Base-by-base conservation (phyloP, 2,113 vertebrate species). In the Melanostigma gelatinosum region DNA sequence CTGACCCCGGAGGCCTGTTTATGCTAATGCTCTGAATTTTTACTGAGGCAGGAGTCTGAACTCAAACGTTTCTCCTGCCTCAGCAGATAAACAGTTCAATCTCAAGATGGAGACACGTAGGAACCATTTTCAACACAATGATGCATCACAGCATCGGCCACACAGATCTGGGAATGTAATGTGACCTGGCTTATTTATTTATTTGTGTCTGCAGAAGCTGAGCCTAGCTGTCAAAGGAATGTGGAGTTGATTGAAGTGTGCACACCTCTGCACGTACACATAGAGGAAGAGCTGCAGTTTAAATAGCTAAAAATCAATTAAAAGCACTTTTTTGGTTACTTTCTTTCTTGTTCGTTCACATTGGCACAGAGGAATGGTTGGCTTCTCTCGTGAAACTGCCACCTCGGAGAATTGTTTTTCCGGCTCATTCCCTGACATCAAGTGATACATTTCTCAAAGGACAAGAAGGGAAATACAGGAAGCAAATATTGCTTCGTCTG, bases 401-500 rank as follows among this genome's bases (percentile, higher is more conserved):
- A 75, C 73, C 46, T 79, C 50, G 16, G 79, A 58, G 68, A 82
- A 72, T 40, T 42, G 34, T 32, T 65, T 85, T 76, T 79, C 57
- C 69, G 70, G 34, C 82, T 81, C 50, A 38, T 54, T 76, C 80
- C 0, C 52, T 20, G 38, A 42, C 77, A 82, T 73, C 20, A 70
- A 85, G 42, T 55, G 64, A 86, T 54, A 48, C 74, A 29, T 87
- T 77, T 75, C 67, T 81, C 22, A 79, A 80, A 77, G 52, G 54
- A 82, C 3, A 48, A 46, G 38, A 82, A 61, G 46, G 64, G 66
- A 79, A 89, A 83, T 68, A 62, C 57, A 71, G 70, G 24, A 87
- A 75, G 73, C 24, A 81, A 90, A 89, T 84, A 85, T 84, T 88
- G 83, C 75, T 86, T 87, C 79, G 76, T 89, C 69, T 73, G 58